Evolutionary conservation across 2,113 vertebrate genomes (phyloP).

Genomic region (Capra hircus): DNA sequence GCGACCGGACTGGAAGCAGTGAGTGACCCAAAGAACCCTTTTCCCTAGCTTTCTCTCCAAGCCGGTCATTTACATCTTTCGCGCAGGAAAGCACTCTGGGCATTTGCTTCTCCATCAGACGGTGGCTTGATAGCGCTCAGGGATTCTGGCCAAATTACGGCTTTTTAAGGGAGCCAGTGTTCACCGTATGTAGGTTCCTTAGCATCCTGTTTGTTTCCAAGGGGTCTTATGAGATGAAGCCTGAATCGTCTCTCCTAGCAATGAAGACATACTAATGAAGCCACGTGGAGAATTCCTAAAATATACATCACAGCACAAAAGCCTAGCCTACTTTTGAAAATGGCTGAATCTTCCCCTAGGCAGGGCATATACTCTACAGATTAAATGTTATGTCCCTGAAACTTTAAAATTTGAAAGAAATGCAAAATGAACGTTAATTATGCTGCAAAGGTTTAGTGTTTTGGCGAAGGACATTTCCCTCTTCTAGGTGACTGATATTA

Average conservation of each 20-base stretch:
- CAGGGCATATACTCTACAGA: not conserved
- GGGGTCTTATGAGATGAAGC: not conserved
- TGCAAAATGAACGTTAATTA: not conserved
- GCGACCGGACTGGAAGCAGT: not conserved
- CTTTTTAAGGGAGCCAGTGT: not conserved
- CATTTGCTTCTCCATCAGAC: not conserved
- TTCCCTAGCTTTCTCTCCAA: not conserved
- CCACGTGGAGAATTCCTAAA: not conserved
- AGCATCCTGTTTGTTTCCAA: not conserved
- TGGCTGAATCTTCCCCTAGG: not conserved
- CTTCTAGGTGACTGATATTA: not conserved
- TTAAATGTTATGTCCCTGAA: not conserved
- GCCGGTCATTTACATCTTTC: not conserved
- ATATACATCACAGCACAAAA: not conserved
- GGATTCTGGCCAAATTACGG: not conserved
- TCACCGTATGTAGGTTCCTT: not conserved
- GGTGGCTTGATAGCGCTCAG: not conserved
- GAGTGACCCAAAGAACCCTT: not conserved
- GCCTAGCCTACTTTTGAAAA: constrained; percentile 22
- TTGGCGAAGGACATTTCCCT: not conserved
- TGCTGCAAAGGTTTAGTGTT: not conserved
- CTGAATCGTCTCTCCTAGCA: not conserved
- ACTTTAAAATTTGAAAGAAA: not conserved
- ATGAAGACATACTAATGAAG: not conserved
- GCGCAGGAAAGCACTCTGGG: not conserved